Base-by-base conservation (phyloP, 2,797 vertebrate genomes). In the Alca torda region DNA sequence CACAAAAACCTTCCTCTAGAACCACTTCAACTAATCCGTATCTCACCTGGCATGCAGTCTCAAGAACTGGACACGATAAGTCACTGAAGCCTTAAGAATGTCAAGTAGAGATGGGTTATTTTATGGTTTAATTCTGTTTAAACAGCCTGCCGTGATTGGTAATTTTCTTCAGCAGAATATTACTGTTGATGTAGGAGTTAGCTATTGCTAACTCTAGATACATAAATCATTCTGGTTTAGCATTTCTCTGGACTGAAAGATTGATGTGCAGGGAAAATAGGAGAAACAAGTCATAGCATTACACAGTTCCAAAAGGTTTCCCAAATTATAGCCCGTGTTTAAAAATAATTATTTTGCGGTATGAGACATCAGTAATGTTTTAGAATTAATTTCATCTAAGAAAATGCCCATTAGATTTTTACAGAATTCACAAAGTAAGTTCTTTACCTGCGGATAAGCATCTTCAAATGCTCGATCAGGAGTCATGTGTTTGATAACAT, bases 401-500 rank as follows among this genome's bases (percentile, higher is more conserved):
- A 80, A 73, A 88, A 81, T 1, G 3, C 25, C 45, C 48, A 67
- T 31, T 11, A 63, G 15, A n/a, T 28, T 85, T 61, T 84, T 48
- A 82, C 9, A 78, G 28, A 64, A 26, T 24, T 35, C 48, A 37
- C 61, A 84, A 81, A 88, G 59, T 12, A 75, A 51, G 16, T 31
- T 80, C 48, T 45, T 96, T 96, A 99, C 99, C 99, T 99, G 99
- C 56, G 98, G 98, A 91, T 99, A 99, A 53, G 99, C 99, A 9
- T 99, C 99, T 95, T 99, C 99, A 91, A 99, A 99, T 1, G 99
- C 99, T 13, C 99, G 98, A 84, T 99, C 99, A 7, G 99, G 99
- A 39, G 99, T 99, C 99, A 99, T 99, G 97, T 99, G 99, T 81
- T 99, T 99, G 98, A 99, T 99, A 97, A 99, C 98, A 96, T 99